Base-by-base conservation (phyloP, 2,888 invertebrate genomes). In the Agrenia bidenticulata region DNA sequence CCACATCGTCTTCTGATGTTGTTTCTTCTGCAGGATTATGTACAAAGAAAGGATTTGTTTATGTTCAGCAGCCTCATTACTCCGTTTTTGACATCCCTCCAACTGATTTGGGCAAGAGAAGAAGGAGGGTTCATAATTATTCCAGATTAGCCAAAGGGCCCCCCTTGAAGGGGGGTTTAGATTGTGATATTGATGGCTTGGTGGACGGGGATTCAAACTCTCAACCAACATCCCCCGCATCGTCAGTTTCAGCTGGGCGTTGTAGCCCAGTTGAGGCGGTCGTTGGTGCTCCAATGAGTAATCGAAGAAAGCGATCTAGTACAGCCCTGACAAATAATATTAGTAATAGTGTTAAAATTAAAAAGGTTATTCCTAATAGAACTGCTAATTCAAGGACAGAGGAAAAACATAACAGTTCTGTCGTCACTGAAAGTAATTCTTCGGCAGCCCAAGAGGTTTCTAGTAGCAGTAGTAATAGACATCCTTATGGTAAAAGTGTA, bases 81-180 rank as follows among this genome's bases (percentile, higher is more conserved):
- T 72, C 72, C 21, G 69, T 72, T 21, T 72, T 72, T 53, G 68
- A 68, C 17, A 63, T 49, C 5, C 73, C 70, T 17, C 42, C 57
- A 2, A 64, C 61, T 17, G 69, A 70, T 2, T 61, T 75, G 2
- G 74, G 75, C 1, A 76, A 76, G 61, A 53, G 76, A 26, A 70
- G 67, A 41, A 21, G 76, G 37, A 70, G 71, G 1, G 69, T 69
- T 19, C 73, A 73, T 55, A 72, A 76, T 57, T 76, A 76, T 64
- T 72, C 73, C 9, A 49, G 67, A 21, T 66, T 76, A 11, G 61
- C 73, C 5, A 76, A 73, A 67, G 64, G 69, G n/a, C 55, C 55
- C 27, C 23, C 55, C n/a, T 55, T 55, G 37, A 55, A 55, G 24
- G 45, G 45, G 51, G 21, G 7, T 51, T 4, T 37, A 2, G 7